Base-by-base conservation (phyloP, 2,113 vertebrate genomes). In the Clarias macrocephalus region DNA sequence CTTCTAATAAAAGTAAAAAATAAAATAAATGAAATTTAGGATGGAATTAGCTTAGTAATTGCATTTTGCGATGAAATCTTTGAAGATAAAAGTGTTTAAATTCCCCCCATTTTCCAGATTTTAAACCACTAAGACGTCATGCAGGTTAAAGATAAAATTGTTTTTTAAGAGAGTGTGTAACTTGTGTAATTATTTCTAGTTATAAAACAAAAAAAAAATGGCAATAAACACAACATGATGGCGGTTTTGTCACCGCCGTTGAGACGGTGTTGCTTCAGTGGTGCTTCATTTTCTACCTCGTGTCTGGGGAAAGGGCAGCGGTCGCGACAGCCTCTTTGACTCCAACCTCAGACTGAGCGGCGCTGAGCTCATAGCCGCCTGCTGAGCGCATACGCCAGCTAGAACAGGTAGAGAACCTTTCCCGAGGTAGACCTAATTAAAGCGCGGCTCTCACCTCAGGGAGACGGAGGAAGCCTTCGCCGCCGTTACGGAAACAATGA, bases 401-500 rank as follows among this genome's bases (percentile, higher is more conserved):
- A 90, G 91, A 89, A 91, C 86, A 86, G 60, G 63, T 57, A 89
- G 87, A 90, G 90, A 88, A 92, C 88, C 90, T 89, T 93, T 92
- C 90, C 88, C 89, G 91, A 92, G 93, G 91, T 91, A 95, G 92
- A 93, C 93, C 94, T 94, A 94, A 95, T 95, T 95, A 95, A 94
- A 95, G 93, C 91, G 90, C 90, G 89, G 93, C 91, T 93, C 90
- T 91, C 88, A 91, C 92, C 91, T 92, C 88, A 80, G 94, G 93
- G 94, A 94, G 91, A 93, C 85, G 86, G 88, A 86, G 91, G 92
- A 86, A 89, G 91, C 88, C 92, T 83, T 90, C 87, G 90, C 92
- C 91, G 93, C 37, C 93, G 92, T 80, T 88, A 92, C 92, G 90
- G 91, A 89, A 92, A 89, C 93, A 93, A 92, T 85, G 86, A 89